Base-by-base conservation (phyloP, 1,140 invertebrate genomes). In the Caerostris darwini region DNA sequence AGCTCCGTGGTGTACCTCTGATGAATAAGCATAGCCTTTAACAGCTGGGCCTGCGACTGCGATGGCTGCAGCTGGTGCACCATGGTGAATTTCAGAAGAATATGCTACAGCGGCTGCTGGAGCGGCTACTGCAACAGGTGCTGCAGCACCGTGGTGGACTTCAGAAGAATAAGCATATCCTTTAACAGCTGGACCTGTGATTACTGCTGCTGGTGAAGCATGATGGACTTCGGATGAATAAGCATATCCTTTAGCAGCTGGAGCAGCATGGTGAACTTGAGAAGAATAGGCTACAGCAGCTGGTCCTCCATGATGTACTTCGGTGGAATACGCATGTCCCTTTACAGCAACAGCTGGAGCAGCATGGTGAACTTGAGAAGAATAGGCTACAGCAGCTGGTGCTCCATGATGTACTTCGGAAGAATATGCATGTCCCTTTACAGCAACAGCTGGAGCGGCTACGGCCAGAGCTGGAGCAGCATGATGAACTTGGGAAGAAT, bases 171-270 rank as follows among this genome's bases (percentile, higher is more conserved):
- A 93, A 77, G 92, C 10, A 50, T 71, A 93, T n/a, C 58, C 92
- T 54, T 34, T 83, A 12, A 17, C 8, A 58, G 91, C 14, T 34
- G 59, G n/a, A 1, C 8, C 50, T 56, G 34, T 10, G 17, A 57
- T 3, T 56, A 17, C 85, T 54, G 59, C 81, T 58, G 59, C 54
- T 12, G 34, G 77, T 19, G 69, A 88, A 54, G 86, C 64, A 71
- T 94, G 93, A 14, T 71, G 87, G 17, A 94, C 59, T 58, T 94
- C 58, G 50, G 87, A 57, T 7, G 93, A 69, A 14, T 94, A 94
- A 57, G 93, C 50, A 19, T 94, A 89, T 7, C 93, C 87, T 59
- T 77, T 61, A 50, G 58, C 69, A 59, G 77, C 58, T 58, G 87
- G 34, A 17, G 71, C 56, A 3, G 91, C 91, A 85, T 85, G 19